These are phyloP conservation scores for Patiria miniata DNA, from an alignment of 35 echinoderm and acorn worm species.

Conservation along the genomic window DNA sequence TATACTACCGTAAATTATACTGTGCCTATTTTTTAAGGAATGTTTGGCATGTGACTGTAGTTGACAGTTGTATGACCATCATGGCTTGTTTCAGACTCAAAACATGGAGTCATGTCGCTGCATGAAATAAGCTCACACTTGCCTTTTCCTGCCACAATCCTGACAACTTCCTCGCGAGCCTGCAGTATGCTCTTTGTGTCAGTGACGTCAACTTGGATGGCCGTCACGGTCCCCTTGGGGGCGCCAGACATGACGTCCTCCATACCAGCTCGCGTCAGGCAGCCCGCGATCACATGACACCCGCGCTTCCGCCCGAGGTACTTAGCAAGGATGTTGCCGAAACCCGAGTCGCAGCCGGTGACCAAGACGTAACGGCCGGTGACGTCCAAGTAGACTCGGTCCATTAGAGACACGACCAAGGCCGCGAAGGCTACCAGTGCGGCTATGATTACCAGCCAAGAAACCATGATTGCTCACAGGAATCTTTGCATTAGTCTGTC, in stretches of 20 bases:
- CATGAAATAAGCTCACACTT: background rate
- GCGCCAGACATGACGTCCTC: conserved; percentile 3
- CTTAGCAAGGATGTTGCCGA: conserved; percentile 70
- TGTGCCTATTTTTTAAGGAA: no score
- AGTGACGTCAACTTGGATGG: conserved; percentile 52
- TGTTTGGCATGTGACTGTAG: no score
- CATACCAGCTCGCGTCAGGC: conserved; percentile 36
- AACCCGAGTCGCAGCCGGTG: conserved; percentile 87
- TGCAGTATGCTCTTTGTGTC: conserved; percentile 39
- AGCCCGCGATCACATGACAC: conserved; percentile 68
- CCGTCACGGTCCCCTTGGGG: conserved; percentile 22
- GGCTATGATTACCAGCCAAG: conserved; percentile 2
- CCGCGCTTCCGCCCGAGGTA: conserved; percentile 53
- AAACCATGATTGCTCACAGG: background rate
- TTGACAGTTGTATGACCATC: no score
- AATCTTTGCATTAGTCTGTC: no score
- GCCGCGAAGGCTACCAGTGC: background rate
- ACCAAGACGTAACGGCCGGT: conserved; percentile 61
- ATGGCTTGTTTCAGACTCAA: no score
- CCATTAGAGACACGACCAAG: background rate
- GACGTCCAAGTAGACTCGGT: conserved; percentile 5
- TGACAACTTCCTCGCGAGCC: background rate
- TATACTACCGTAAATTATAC: no score
- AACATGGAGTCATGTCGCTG: no score
- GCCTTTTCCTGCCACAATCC: conserved; percentile 28